Evolutionary conservation across 2,113 vertebrate species (phyloP), one percentile per base, ranked within the genome.

Genomic region (Protomyctophum bolini): DNA sequence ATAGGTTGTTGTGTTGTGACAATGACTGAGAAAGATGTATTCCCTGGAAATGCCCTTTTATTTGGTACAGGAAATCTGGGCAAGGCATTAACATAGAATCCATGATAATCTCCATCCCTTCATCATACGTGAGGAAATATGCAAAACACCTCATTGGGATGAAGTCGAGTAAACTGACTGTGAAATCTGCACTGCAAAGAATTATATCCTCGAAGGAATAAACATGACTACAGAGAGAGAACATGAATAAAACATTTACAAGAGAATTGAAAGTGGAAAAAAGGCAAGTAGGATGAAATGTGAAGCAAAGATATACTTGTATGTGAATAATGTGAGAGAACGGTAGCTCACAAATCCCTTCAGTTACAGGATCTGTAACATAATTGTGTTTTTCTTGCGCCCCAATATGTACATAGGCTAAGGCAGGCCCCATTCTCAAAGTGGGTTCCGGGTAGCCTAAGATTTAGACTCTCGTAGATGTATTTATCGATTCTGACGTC

Each of bases 91-190:
- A 28, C 61, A 28, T 69, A 41, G 57, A 2, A 73, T 67, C 76
- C 45, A 54, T 10, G 21, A 48, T 29, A 6, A 33, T 58, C 11
- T 58, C 29, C 12, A 60, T 46, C 61, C 10, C 21, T 60, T 73
- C 58, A 62, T 61, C 14, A 3, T 70, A 81, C 66, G 48, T 55
- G 50, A 58, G 47, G 60, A 62, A 67, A 69, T n/a, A 33, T 57
- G 56, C 11, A 66, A 67, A 41, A 41, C 33, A 41, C 58, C 5
- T 41, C 3, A 41, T 41, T 41, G 3, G 33, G 33, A 41, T 41
- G 5, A 41, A 73, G 33, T 70, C 9, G 63, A 59, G 57, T 73
- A 61, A 81, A 78, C 69, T 68, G 50, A 72, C 69, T 52, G 10
- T 81, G 69, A 63, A 72, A 68, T 76, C 58, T 73, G 12, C 48